Evolutionary conservation across 2,888 invertebrate genomes (phyloP), one percentile per base, ranked within the genome.

Genomic region (Tinea semifulvella): DNA sequence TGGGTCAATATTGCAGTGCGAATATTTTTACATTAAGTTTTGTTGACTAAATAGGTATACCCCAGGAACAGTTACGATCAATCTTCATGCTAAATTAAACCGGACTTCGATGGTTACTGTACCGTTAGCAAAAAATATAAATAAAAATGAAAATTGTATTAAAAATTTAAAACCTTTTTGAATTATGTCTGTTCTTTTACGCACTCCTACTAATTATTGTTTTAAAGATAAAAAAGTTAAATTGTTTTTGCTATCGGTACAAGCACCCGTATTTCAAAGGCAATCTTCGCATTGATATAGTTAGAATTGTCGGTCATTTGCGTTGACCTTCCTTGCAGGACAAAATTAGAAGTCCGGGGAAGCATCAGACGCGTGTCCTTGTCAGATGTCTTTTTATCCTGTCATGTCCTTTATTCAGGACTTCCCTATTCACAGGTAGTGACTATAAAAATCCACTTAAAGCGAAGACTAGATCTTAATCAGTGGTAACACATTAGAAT

Each of bases 251-350:
- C 40, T 2, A 22, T n/a, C 22, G 2, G 11, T 22, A 10, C 40
- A 40, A 22, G 52, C 58, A 62, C 69, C 71, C 68, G 68, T 62
- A 72, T 65, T 42, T 63, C 49, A 62, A 58, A 57, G 51, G 63
- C 73, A 77, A 77, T 76, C 69, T 72, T 68, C 70, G 63, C 61
- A 72, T 69, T 73, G 68, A 63, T 67, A 63, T 56, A 65, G 68
- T 69, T 68, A 68, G 60, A 20, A 40, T 40, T 40, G 40, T 40
- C 59, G 55, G 57, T 56, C 54, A 56, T 50, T 40, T 22, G 49
- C 51, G 50, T 50, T 56, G 68, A 70, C 77, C 77, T 76, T 74
- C 71, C 58, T 46, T 46, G 52, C 60, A 60, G 67, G 61, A 72
- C 67, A 63, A 71, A 66, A 70, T 70, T 68, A 69, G 53, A 59